Evolutionary conservation across 1,140 invertebrate genomes (phyloP).

Genomic region (Drosophila orena): DNA sequence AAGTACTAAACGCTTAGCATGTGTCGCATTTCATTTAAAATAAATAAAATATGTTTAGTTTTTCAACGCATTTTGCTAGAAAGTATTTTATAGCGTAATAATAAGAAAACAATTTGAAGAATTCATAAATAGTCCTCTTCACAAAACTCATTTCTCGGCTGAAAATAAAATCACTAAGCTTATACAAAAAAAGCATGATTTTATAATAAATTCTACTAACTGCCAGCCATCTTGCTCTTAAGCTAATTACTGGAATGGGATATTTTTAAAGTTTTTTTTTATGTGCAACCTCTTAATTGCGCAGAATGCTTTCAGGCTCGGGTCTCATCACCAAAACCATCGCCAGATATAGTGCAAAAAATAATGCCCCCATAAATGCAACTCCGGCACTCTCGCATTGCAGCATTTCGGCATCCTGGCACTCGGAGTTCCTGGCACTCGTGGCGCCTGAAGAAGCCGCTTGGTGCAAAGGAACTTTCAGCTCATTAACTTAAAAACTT

Average conservation of each 20-base stretch:
- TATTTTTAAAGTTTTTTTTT: background rate
- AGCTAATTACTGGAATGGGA: background rate
- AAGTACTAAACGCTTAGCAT: no score
- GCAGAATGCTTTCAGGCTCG: constrained; percentile 9
- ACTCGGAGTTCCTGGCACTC: constrained; percentile 9
- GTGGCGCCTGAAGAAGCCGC: constrained; percentile 27
- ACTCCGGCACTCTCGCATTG: constrained; percentile 4
- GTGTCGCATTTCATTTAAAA: no score
- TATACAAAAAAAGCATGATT: no score
- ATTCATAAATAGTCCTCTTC: no score
- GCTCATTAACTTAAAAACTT: constrained; percentile 70
- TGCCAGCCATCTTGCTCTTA: background rate
- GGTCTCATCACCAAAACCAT: constrained; percentile 8
- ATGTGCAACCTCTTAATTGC: constrained; percentile 28
- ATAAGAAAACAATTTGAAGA: no score
- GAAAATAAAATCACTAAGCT: no score
- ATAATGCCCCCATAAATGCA: constrained; percentile 21
- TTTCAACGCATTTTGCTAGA: no score
- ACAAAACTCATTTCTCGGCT: no score
- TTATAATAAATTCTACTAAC: no score
- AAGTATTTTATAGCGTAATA: no score
- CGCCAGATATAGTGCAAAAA: constrained; percentile 15
- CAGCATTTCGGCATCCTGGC: constrained; percentile 7
- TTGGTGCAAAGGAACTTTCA: constrained; percentile 47
- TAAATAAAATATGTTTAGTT: no score